Base-by-base conservation (phyloP, 1,140 invertebrate species). In the Drosophila ohnishii region DNA sequence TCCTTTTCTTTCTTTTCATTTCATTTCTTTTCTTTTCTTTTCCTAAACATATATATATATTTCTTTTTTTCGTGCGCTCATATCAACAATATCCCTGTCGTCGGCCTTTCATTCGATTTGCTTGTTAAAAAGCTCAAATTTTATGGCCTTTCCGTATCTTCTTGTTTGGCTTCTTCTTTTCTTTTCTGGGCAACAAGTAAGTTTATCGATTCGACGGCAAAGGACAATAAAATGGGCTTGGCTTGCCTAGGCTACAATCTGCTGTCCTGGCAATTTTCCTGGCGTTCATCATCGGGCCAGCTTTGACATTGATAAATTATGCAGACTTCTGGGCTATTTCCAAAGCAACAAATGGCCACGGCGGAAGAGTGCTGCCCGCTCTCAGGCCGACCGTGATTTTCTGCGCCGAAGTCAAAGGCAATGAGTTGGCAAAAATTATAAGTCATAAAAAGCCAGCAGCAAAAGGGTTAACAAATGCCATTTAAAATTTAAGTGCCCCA, bases 121-220 rank as follows among this genome's bases (percentile, higher is more conserved):
- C 80, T 88, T 89, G 80, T 80, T 88, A 80, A 84, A 88, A 88
- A 88, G 85, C 85, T 84, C 74, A 89, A 88, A 87, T 89, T 88
- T 88, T 88, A 88, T 88, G 85, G 80, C 66, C 74, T 78, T 74
- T 72, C 51, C 81, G 63, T 65, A 63, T 57, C 55, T 70, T 42
- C 45, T 32, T 65, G 48, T 25, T 50, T 16, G 51, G 47, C 25
- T 75, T 72, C 22, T 56, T 42, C 39, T 53, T 30, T 28, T 50
- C 28, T n/a, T 47, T 60, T 25, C 30, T 42, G 59, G 81, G 81
- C 80, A 83, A 82, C 80, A 83, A 82, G 75, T 85, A 69, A 69
- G 62, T 81, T 71, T 87, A 87, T 86, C 84, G 80, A 87, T 87
- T 81, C 73, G 58, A 58, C 45, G 13, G 47, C 32, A 28, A 61